Base-by-base conservation (phyloP, 2,113 vertebrate genomes). In the Alosa alosa region DNA sequence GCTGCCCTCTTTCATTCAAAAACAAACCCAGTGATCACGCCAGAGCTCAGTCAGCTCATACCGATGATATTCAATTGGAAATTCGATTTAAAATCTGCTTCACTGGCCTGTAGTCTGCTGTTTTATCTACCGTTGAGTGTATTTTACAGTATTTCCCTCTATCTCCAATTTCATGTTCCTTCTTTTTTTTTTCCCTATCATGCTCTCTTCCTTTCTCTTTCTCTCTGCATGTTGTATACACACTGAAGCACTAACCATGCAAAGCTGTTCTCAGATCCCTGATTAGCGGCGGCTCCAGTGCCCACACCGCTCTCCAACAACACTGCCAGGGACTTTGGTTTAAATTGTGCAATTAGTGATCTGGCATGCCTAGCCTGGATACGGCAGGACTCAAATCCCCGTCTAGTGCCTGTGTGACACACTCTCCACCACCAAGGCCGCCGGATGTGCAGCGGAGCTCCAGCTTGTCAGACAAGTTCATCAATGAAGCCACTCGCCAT, bases 321-420 rank as follows among this genome's bases (percentile, higher is more conserved):
- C 88, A 91, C 92, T 93, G 93, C 93, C 93, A 92, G 92, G 90
- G 92, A 92, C 92, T 94, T 92, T 91, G 91, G 91, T 92, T 94
- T 92, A 93, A 94, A 93, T 92, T 91, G 92, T 91, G 91, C 93
- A 93, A 93, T 95, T 94, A 95, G 93, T 90, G 91, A 92, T 93
- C 92, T 93, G 93, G 90, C 93, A 90, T 88, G 92, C 91, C 91
- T 89, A 87, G 89, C 91, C 90, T 89, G 90, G 92, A 90, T 93
- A 91, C 92, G 87, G 89, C 88, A 84, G 82, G 89, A 85, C 90
- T 92, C 90, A 91, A 92, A 92, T 92, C 93, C 93, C 93, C 88
- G 89, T 89, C 89, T 91, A 68, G 91, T 87, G 55, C 88, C 89
- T 89, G 83, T 60, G 89, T 84, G 88, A 90, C 87, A 90, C 89